Percentiles rank a stretch among this genome's conserved stretches.
These are phyloP conservation scores for Periophthalmus modestus DNA, from an alignment of 2,113 vertebrate genomes.

Conservation along the genomic window DNA sequence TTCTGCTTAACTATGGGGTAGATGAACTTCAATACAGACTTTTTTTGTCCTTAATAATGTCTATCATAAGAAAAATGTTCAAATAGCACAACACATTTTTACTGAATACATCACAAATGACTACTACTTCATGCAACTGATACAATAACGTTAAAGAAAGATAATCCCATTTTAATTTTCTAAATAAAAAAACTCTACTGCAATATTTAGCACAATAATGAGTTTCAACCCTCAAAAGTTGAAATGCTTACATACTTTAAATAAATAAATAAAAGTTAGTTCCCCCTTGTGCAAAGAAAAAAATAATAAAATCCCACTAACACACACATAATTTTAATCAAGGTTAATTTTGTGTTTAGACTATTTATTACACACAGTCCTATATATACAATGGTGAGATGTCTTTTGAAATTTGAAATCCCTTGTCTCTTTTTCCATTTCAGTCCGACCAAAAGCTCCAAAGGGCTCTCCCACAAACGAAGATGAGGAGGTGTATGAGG, in stretches of 20 bases:
- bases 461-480: conserved; percentile 62
- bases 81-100: neutral
- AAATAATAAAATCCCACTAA: no score
- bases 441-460: conserved; percentile 60
- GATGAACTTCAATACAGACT: neutral
- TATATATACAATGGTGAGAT: neutral
- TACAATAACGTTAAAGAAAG: neutral
- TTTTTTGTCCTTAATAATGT: neutral
- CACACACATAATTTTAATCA: no score
- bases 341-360: no score
- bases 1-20: neutral
- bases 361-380: neutral
- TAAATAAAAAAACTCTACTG: no score
- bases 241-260: no score
- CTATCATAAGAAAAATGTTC: neutral
- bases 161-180: no score
- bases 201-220: no score
- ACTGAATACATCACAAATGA: neutral
- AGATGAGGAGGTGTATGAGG: conserved; percentile 80
- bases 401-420: neutral
- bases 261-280: no score
- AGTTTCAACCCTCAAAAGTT: no score
- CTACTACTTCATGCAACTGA: neutral
- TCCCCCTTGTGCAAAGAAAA: neutral
- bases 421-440: neutral